Percentiles rank a stretch among this genome's conserved stretches.
Evolutionary conservation across 2,797 vertebrate species (phyloP).

Genomic region (Tympanoctomys barrerae): DNA sequence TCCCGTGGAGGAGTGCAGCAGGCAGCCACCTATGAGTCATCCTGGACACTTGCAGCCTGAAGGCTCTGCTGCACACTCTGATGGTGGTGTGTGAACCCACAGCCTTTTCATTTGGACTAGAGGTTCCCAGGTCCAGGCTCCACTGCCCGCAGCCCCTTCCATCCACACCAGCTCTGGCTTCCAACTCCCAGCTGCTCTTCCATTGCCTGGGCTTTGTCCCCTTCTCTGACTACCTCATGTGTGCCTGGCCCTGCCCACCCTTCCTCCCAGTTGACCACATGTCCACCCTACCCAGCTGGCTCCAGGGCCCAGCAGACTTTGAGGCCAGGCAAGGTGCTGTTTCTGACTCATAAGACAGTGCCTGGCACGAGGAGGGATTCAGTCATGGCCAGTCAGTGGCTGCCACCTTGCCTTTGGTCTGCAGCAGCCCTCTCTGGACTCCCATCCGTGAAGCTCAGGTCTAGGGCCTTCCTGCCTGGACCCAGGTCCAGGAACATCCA

Average conservation of each 20-base stretch:
- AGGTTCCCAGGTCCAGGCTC: neutral
- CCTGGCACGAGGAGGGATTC: neutral
- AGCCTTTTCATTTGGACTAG: neutral
- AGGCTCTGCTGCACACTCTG: neutral
- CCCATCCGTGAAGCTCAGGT: neutral
- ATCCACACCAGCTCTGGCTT: neutral
- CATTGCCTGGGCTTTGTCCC: neutral
- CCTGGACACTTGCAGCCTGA: neutral
- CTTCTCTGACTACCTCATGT: too few relatives aligned
- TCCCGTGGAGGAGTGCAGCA: fast-evolving
- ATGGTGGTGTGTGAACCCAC: neutral
- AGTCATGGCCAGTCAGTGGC: too few relatives aligned
- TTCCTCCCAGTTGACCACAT: too few relatives aligned
- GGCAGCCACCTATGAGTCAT: neutral
- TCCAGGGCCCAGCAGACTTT: neutral
- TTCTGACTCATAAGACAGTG: fast-evolving
- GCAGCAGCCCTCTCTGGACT: too few relatives aligned
- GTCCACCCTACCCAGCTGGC: too few relatives aligned
- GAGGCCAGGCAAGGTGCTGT: too few relatives aligned
- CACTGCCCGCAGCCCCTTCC: neutral
- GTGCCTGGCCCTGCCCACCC: too few relatives aligned
- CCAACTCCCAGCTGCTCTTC: neutral
- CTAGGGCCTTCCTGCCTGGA: neutral
- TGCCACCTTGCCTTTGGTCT: too few relatives aligned
- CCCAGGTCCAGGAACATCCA: neutral